Percentiles rank a stretch among this genome's conserved stretches.
Evolutionary conservation across 2,113 vertebrate species (phyloP).

Genomic region (Phalacrocorax brasilianus): DNA sequence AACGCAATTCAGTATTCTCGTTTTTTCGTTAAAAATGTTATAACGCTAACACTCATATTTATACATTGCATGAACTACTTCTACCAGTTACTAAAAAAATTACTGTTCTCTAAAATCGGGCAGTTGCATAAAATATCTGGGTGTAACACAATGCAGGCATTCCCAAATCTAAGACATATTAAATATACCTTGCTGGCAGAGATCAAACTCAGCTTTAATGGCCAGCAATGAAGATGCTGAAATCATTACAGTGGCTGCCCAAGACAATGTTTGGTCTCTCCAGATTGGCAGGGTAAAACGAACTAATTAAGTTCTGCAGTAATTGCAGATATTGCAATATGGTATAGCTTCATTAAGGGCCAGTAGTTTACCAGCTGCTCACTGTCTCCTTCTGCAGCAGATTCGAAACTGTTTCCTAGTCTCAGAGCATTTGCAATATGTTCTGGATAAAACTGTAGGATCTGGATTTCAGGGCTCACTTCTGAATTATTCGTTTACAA

Average conservation of each 20-base stretch:
- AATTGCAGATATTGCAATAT: slow-evolving; percentile 44
- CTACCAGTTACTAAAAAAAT: background rate
- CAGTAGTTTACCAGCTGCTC: slow-evolving; percentile 68
- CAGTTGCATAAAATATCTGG: background rate
- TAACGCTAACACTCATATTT: background rate
- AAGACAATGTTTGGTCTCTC: slow-evolving; percentile 23
- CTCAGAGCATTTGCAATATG: slow-evolving; percentile 57
- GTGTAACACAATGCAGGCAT: background rate
- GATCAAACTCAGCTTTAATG: background rate
- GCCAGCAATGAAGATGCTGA: background rate
- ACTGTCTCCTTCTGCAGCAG: slow-evolving; percentile 27
- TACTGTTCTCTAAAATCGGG: background rate
- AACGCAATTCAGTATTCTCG: background rate
- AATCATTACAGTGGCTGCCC: slow-evolving; percentile 7
- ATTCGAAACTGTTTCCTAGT: background rate
- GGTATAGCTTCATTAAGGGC: slow-evolving; percentile 42
- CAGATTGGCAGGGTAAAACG: slow-evolving; percentile 41
- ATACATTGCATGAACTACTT: accelerated
- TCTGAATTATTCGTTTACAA: slow-evolving; percentile 41
- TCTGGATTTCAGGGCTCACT: slow-evolving; percentile 43
- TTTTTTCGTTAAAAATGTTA: background rate
- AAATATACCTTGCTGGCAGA: background rate
- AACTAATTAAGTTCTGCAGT: slow-evolving; percentile 58
- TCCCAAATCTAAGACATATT: background rate
- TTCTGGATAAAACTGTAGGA: slow-evolving; percentile 48